Percentiles rank a stretch among this genome's conserved stretches.
Evolutionary conservation across 2,888 invertebrate species (phyloP).

Genomic region (Coenonympha glycerion): DNA sequence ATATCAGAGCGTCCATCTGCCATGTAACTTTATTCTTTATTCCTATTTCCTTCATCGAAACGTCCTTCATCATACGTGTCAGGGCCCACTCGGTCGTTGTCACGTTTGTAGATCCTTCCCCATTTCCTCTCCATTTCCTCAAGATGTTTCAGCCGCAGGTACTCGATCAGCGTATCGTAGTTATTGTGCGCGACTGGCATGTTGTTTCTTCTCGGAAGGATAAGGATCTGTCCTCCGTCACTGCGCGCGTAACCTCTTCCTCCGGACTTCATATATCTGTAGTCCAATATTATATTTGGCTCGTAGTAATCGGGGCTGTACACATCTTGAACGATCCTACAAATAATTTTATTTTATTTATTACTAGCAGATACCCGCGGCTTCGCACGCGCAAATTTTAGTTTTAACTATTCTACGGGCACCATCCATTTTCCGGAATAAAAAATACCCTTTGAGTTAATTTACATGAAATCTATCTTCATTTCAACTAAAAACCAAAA

Average conservation of each 20-base stretch:
- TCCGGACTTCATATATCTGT: constrained; percentile 58
- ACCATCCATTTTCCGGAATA: too few relatives aligned
- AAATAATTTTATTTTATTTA: constrained; percentile 9
- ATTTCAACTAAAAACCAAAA: too few relatives aligned
- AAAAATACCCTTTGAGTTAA: too few relatives aligned
- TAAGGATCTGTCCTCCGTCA: constrained; percentile 58
- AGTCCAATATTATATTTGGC: constrained; percentile 57
- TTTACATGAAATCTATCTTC: too few relatives aligned
- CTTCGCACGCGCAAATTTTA: too few relatives aligned
- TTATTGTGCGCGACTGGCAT: constrained; percentile 42
- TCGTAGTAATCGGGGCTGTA: constrained; percentile 58
- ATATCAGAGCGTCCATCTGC: too few relatives aligned
- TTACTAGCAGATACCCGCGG: too few relatives aligned
- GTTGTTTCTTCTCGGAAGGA: constrained; percentile 48
- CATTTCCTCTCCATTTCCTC: constrained; percentile 31
- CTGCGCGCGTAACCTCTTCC: constrained; percentile 59
- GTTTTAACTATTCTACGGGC: too few relatives aligned
- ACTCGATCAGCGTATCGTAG: constrained; percentile 56
- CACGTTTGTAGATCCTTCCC: not conserved
- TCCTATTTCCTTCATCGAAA: not conserved
- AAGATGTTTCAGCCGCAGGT: constrained; percentile 45
- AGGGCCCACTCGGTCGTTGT: not conserved
- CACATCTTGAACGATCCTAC: constrained; percentile 52
- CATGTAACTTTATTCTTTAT: too few relatives aligned
- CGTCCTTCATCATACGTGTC: not conserved